phyloP scores from a whole-genome alignment of 2,888 invertebrate genomes.

The Diadromus collaris region DNA sequence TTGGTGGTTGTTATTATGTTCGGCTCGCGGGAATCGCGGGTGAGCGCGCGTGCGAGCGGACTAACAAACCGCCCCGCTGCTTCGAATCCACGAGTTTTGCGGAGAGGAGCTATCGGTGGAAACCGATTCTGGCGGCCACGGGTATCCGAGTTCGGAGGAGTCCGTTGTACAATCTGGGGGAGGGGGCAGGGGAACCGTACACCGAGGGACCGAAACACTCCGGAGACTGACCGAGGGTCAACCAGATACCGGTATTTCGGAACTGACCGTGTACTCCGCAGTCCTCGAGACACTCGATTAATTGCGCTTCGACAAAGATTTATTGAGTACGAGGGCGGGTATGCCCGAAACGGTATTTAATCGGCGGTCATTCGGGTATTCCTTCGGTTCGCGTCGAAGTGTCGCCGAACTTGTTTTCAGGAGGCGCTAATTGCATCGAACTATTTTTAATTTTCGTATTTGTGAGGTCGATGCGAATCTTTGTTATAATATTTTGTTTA shows the following conservation, averaged over 20 bases:
- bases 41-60: conserved; percentile 7
- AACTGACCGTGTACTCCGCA: conserved; percentile 49
- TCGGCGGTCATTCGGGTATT: conserved; percentile 17
- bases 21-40: conserved; percentile 60
- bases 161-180: conserved; percentile 33
- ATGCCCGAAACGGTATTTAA: conserved; percentile 70
- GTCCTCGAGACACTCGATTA: conserved; percentile 73
- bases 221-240: conserved; percentile 73
- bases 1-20: conserved; percentile 77
- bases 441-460: too few species aligned
- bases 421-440: not conserved
- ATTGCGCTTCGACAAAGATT: conserved; percentile 75
- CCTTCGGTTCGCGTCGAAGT: conserved; percentile 1
- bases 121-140: conserved; percentile 27
- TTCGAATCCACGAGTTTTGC: conserved; percentile 40
- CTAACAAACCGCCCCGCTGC: conserved; percentile 58
- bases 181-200: conserved; percentile 42
- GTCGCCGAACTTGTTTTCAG: not conserved
- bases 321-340: conserved; percentile 69
- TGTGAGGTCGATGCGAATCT: too few species aligned
- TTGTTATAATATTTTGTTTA: too few species aligned
- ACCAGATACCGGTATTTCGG: conserved; percentile 70
- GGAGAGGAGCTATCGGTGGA: conserved; percentile 29
- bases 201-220: conserved; percentile 59
- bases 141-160: conserved; percentile 35